Percentiles rank a stretch among this genome's conserved stretches.
Conservation (phyloP, 2,113 vertebrate species). For the Ciconia boyciana region DNA sequence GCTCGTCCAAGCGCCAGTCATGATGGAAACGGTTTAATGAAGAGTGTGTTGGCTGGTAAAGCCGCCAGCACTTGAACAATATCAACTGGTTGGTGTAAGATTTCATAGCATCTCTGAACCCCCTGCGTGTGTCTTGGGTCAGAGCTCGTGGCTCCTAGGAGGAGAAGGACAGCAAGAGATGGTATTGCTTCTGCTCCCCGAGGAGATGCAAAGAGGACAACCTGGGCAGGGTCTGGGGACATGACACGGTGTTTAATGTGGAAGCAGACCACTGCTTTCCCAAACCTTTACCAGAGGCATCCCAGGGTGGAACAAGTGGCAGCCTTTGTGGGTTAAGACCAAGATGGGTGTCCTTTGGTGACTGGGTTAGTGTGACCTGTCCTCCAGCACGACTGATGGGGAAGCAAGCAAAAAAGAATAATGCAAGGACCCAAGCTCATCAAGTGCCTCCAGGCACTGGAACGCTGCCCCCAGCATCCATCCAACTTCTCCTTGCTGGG, state of each 20-base stretch:
- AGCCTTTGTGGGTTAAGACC: not conserved
- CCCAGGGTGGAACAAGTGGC: not conserved
- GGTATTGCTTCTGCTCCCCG: not conserved
- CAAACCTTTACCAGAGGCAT: not conserved
- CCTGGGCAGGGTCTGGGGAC: not conserved
- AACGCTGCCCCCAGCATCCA: not conserved
- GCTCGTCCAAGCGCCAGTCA: not conserved
- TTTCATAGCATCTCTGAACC: not conserved
- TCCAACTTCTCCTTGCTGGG: not conserved
- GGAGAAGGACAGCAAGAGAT: not conserved
- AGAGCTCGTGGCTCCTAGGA: not conserved
- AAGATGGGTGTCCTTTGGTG: not conserved
- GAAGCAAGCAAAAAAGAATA: not conserved
- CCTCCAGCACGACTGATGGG: not conserved
- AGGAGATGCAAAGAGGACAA: not conserved
- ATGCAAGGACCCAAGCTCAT: not conserved
- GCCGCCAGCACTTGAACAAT: fast-evolving
- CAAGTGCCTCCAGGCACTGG: not conserved
- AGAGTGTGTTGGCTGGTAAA: not conserved
- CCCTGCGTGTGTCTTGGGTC: fast-evolving
- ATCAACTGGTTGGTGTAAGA: not conserved
- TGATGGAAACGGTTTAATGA: fast-evolving
- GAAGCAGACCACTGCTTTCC: not conserved
- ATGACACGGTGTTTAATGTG: not conserved
- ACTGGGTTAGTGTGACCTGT: fast-evolving